These are phyloP conservation scores for Drosophila anomalipes DNA, from an alignment of 2,888 invertebrate species.

Conservation along the genomic window DNA sequence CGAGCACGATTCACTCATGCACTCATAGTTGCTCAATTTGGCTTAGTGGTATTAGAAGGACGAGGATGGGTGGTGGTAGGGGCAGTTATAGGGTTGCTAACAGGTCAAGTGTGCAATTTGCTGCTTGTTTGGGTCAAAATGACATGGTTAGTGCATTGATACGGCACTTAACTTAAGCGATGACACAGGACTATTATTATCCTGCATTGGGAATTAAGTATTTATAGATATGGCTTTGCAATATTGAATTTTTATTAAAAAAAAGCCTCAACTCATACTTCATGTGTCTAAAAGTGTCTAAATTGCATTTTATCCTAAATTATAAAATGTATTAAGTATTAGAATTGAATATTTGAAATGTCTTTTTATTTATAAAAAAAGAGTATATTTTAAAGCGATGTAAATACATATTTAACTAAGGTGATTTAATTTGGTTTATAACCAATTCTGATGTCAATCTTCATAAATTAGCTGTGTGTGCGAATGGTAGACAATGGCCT, in stretches of 20 bases:
- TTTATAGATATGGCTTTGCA: background rate
- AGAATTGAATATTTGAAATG: background rate
- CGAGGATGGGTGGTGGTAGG: background rate
- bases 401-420: background rate
- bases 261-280: background rate
- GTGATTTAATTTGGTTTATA: background rate
- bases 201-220: conserved; percentile 5
- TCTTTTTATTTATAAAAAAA: background rate
- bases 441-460: background rate
- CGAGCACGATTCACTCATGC: background rate
- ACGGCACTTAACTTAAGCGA: conserved; percentile 32
- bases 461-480: background rate
- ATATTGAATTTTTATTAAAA: background rate
- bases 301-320: background rate
- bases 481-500: background rate
- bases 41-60: background rate
- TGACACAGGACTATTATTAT: conserved; percentile 22
- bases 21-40: conserved; percentile 37
- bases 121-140: conserved; percentile 49
- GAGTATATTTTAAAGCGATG: background rate
- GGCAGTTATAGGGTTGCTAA: conserved; percentile 26
- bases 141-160: conserved; percentile 48
- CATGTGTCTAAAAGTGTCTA: background rate
- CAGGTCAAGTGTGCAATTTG: conserved; percentile 55
- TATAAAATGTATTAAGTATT: background rate